These are phyloP conservation scores for Tachystola acroxantha DNA, from an alignment of 2,888 invertebrate species.

Conservation along the genomic window DNA sequence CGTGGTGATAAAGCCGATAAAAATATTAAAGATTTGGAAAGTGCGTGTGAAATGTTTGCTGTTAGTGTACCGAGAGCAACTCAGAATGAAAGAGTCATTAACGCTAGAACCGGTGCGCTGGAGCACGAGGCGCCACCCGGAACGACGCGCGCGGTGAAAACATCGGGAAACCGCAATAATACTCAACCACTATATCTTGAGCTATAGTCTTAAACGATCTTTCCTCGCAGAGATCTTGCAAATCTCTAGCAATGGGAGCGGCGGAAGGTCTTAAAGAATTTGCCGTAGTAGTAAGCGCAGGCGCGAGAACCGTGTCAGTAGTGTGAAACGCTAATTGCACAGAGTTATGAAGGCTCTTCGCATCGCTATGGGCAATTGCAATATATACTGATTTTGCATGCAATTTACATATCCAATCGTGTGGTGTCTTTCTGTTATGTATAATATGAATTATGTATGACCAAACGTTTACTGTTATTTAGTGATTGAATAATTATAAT, in stretches of 20 bases:
- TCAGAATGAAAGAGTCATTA: constrained; percentile 52
- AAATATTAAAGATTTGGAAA: not conserved
- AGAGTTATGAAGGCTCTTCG: constrained; percentile 9
- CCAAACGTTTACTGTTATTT: no score
- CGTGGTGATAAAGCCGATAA: no score
- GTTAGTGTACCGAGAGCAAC: constrained; percentile 34
- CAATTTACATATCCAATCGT: constrained; percentile 9
- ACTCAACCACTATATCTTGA: not conserved
- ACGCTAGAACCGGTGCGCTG: constrained; percentile 48
- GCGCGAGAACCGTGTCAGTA: constrained; percentile 76
- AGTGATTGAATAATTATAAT: no score
- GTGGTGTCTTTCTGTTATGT: no score
- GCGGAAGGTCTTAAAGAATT: not conserved
- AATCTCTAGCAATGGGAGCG: not conserved
- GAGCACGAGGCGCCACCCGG: constrained; percentile 67
- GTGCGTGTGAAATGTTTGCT: not conserved
- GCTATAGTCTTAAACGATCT: not conserved
- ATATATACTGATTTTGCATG: constrained; percentile 6
- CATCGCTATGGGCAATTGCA: constrained; percentile 7
- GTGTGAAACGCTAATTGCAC: constrained; percentile 49
- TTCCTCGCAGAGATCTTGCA: not conserved
- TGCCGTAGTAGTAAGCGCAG: constrained; percentile 28
- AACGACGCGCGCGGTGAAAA: constrained; percentile 72
- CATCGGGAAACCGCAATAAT: constrained; percentile 73
- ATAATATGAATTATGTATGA: no score